Evolutionary conservation across 1,140 invertebrate species (phyloP).

Genomic region (Drosophila pseudoobscura): DNA sequence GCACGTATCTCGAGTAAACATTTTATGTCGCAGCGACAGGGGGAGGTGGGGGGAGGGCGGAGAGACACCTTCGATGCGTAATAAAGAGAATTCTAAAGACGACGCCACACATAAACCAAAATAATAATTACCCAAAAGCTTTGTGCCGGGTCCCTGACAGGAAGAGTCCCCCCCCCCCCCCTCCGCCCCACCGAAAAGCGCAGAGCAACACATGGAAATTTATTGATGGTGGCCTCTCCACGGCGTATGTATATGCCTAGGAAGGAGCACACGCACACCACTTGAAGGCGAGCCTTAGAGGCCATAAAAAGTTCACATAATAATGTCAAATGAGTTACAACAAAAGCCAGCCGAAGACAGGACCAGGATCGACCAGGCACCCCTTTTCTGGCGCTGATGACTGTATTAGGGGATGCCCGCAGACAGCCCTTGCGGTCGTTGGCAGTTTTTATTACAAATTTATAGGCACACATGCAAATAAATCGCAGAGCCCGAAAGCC

Average conservation of each 20-base stretch:
- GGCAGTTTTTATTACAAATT: conserved; percentile 82
- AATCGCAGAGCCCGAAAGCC: conserved; percentile 53
- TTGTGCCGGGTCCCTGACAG: conserved; percentile 53
- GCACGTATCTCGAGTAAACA: conserved; percentile 60
- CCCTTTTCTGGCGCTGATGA: conserved; percentile 62
- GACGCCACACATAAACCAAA: conserved; percentile 68
- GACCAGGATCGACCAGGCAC: conserved; percentile 18
- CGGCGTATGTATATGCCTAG: conserved; percentile 35
- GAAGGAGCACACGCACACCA: conserved; percentile 22
- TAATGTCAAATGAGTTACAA: conserved; percentile 82
- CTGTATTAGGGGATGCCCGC: conserved; percentile 66
- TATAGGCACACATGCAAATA: conserved; percentile 82
- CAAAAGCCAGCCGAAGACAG: conserved; percentile 53
- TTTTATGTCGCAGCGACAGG: conserved; percentile 54
- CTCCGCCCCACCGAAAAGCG: too few species aligned
- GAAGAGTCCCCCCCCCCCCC: conserved; percentile 34
- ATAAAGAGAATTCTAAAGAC: conserved; percentile 79
- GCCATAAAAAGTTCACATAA: conserved; percentile 81
- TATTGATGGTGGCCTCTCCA: conserved; percentile 46
- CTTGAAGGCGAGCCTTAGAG: conserved; percentile 56
- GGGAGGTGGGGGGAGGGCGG: neutral
- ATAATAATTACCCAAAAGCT: conserved; percentile 77
- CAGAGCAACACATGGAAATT: conserved; percentile 62
- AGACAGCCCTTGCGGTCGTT: conserved; percentile 65
- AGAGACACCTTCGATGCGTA: conserved; percentile 61